These are phyloP conservation scores for Halcyon malimbica DNA, from an alignment of 2,113 vertebrate genomes.

Conservation along the genomic window DNA sequence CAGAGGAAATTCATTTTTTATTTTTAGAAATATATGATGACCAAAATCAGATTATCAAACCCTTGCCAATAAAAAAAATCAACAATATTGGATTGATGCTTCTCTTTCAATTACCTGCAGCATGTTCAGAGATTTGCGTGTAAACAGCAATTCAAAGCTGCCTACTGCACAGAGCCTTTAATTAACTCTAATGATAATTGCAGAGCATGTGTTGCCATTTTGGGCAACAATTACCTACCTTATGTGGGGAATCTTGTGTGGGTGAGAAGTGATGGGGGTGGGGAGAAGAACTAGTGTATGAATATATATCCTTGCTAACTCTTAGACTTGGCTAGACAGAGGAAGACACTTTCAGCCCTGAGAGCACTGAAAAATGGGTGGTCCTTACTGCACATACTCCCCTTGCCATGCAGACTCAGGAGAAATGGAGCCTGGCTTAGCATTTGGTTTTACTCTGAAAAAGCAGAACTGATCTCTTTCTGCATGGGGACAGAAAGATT, in stretches of 20 bases:
- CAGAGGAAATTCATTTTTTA: neutral
- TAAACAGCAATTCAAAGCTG: constrained; percentile 51
- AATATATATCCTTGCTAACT: neutral
- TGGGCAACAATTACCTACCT: constrained; percentile 30
- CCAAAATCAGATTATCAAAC: constrained; percentile 1
- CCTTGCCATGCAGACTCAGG: neutral
- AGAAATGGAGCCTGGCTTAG: neutral
- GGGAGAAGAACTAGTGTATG: neutral
- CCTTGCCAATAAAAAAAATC: neutral
- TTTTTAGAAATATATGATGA: neutral
- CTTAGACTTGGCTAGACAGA: neutral
- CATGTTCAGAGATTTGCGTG: neutral
- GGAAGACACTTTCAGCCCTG: neutral
- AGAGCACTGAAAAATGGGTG: rapidly evolving
- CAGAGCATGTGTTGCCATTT: constrained; percentile 51
- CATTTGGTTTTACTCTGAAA: neutral
- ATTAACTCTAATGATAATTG: constrained; percentile 73
- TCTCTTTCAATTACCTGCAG: constrained; percentile 36
- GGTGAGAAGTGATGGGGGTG: neutral
- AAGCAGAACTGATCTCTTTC: neutral
- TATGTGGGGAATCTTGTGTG: neutral
- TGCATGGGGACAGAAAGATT: neutral
- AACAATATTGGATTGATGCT: neutral
- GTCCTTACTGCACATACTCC: rapidly evolving
- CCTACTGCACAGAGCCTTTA: constrained; percentile 34